These are phyloP conservation scores for Mechanitis messenoides DNA, from an alignment of 2,888 invertebrate species.

Conservation along the genomic window DNA sequence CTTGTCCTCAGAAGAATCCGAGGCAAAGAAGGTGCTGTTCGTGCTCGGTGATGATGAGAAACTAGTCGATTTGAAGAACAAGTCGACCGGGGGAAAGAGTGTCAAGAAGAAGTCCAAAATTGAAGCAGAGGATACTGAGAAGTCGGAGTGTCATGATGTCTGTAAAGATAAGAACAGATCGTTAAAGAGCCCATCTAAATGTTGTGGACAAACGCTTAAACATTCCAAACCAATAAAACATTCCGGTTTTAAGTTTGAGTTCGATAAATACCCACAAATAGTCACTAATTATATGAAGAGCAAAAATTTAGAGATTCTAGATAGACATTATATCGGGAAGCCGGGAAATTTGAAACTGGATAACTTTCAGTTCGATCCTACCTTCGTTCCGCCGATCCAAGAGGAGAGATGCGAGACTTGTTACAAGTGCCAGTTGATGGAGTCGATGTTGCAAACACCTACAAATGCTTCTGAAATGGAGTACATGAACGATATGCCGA, in stretches of 20 bases:
- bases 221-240: constrained; percentile 79
- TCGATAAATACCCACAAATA: constrained; percentile 84
- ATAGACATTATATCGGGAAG: constrained; percentile 77
- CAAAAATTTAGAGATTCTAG: constrained; percentile 81
- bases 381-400: constrained; percentile 61
- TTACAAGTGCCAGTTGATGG: constrained; percentile 70
- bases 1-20: constrained; percentile 52
- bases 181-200: constrained; percentile 52
- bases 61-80: constrained; percentile 79
- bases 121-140: constrained; percentile 35
- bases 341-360: constrained; percentile 73
- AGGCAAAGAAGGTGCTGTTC: constrained; percentile 77
- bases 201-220: constrained; percentile 72
- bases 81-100: constrained; percentile 58
- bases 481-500: constrained; percentile 67
- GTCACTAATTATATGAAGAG: constrained; percentile 85
- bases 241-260: constrained; percentile 84
- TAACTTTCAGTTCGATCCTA: constrained; percentile 71
- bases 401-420: constrained; percentile 75
- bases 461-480: constrained; percentile 86
- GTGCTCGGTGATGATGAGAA: constrained; percentile 84
- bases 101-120: constrained; percentile 63
- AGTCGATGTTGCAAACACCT: constrained; percentile 82
- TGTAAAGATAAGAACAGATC: constrained; percentile 39
- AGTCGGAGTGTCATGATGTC: constrained; percentile 41